phyloP scores from a whole-genome alignment of 30 jellyfish, hydroid and myxozoan genomes.

The Hydractinia echinata region DNA sequence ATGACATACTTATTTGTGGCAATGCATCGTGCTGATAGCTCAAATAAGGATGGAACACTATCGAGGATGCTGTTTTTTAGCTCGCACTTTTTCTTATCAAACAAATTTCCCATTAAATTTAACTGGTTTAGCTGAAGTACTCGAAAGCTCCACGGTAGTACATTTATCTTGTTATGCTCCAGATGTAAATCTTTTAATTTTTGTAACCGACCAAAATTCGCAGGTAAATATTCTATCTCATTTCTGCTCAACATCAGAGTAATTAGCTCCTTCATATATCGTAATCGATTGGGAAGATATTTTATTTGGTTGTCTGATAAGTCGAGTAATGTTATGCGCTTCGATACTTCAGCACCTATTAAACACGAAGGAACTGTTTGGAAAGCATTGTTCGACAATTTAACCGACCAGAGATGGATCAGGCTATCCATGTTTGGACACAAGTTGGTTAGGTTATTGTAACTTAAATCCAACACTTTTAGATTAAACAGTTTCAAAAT shows the following conservation, averaged over 20 bases:
- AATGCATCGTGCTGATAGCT: conserved; percentile 46
- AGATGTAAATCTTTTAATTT: conserved; percentile 39
- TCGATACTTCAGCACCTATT: conserved; percentile 27
- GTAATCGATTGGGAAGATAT: conserved; percentile 37
- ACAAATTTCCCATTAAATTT: not conserved
- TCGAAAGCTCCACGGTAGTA: conserved; percentile 45
- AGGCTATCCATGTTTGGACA: conserved; percentile 55
- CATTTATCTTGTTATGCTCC: conserved; percentile 36
- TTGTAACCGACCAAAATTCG: conserved; percentile 42
- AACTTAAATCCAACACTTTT: conserved; percentile 43
- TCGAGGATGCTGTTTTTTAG: not conserved
- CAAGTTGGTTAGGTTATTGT: conserved; percentile 38
- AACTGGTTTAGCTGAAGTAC: not conserved
- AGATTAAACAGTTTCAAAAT: conserved; percentile 35
- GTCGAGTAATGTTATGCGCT: conserved; percentile 32
- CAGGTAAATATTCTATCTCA: conserved; percentile 42
- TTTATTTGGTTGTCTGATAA: conserved; percentile 38
- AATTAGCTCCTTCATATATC: conserved; percentile 31
- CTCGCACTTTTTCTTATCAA: not conserved
- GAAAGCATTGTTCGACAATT: conserved; percentile 45
- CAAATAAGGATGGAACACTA: conserved; percentile 48
- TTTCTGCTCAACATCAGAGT: conserved; percentile 48
- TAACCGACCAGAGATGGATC: conserved; percentile 33
- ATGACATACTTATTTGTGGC: conserved; percentile 25
- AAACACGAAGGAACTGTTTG: conserved; percentile 36